Evolutionary conservation across 2,797 vertebrate genomes (phyloP).

Genomic region (Mus caroli): DNA sequence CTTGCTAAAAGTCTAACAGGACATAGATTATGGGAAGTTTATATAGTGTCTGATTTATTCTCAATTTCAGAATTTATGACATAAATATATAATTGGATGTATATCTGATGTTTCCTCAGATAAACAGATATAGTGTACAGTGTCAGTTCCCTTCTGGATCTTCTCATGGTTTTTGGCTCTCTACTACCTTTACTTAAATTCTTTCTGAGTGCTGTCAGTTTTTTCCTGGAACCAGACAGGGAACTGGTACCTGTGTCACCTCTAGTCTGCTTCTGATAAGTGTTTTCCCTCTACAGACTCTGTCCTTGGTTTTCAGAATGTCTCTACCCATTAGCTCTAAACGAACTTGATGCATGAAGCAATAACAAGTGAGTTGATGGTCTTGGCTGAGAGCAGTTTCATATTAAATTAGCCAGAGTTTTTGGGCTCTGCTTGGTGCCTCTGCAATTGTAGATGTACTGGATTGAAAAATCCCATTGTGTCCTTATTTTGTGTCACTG

Average conservation of each 20-base stretch:
- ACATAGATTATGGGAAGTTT: not conserved
- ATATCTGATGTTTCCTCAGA: not conserved
- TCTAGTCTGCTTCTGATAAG: not conserved
- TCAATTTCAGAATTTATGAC: not conserved
- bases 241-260: not conserved
- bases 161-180: not conserved
- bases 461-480: not conserved
- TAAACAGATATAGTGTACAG: no score
- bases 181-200: not conserved
- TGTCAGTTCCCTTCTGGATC: not conserved
- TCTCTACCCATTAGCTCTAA: not conserved
- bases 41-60: not conserved
- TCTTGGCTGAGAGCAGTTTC: not conserved
- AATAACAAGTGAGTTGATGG: not conserved
- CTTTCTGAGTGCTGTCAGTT: not conserved
- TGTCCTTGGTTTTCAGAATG: not conserved
- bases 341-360: not conserved
- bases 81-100: not conserved
- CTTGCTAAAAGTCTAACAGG: not conserved
- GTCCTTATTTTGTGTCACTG: not conserved
- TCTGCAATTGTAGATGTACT: not conserved
- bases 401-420: not conserved
- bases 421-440: not conserved
- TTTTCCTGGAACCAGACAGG: not conserved
- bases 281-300: not conserved